These are phyloP conservation scores for Amblyopsis hoosieri DNA, from an alignment of 2,797 vertebrate species.

Conservation along the genomic window DNA sequence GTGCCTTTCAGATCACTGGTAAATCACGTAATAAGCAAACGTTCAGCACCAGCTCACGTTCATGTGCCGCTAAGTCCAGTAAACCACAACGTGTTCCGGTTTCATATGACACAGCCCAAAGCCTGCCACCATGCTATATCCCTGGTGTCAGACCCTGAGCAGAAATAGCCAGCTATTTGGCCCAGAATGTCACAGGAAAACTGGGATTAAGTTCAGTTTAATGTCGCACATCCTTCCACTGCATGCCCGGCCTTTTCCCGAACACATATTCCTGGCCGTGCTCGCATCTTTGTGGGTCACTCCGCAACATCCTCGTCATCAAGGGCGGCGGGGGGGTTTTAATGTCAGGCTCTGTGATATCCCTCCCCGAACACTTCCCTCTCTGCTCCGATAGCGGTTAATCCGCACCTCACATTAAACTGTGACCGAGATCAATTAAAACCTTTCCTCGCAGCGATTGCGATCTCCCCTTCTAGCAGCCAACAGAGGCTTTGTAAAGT, in stretches of 20 bases:
- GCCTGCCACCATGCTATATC: constrained; percentile 43
- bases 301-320: constrained; percentile 76
- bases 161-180: constrained; percentile 65
- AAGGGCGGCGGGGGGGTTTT: constrained; percentile 74
- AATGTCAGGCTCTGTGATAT: constrained; percentile 75
- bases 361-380: constrained; percentile 72
- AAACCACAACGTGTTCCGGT: constrained; percentile 33
- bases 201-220: constrained; percentile 75
- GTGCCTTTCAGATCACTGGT: constrained; percentile 53
- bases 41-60: constrained; percentile 1
- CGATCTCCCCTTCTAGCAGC: constrained; percentile 71
- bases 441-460: constrained; percentile 71
- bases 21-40: constrained; percentile 24
- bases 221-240: constrained; percentile 61
- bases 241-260: constrained; percentile 61
- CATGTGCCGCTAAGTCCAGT: constrained; percentile 58
- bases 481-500: constrained; percentile 55
- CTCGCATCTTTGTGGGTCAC: constrained; percentile 72
- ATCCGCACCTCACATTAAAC: constrained; percentile 81
- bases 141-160: constrained; percentile 40
- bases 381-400: constrained; percentile 76
- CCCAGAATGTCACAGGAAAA: constrained; percentile 70
- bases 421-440: constrained; percentile 86
- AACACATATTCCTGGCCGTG: constrained; percentile 58
- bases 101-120: constrained; percentile 33